phyloP scores from a whole-genome alignment of 92 coral and sea anemone genomes.

The Hydrozoanthus gracilis region DNA sequence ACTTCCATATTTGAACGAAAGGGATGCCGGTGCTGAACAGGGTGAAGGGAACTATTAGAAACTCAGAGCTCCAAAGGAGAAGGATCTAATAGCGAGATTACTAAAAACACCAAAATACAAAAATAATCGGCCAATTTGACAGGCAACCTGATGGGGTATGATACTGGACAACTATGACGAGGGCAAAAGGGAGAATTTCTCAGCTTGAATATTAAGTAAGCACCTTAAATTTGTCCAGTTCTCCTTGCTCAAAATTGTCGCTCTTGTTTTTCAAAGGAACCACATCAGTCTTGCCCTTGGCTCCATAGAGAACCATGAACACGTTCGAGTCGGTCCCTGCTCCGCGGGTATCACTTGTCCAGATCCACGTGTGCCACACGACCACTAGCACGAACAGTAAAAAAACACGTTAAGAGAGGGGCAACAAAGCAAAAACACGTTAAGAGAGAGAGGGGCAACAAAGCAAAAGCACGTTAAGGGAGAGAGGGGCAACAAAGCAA shows the following conservation, averaged over 20 bases:
- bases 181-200: no score
- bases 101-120: no score
- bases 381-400: constrained; percentile 55
- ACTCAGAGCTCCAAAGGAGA: no score
- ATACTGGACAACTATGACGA: no score
- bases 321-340: constrained; percentile 99
- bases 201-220: no score
- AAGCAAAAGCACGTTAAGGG: background rate
- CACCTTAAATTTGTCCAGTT: constrained; percentile 97
- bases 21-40: no score
- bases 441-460: no score
- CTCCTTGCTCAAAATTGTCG: constrained; percentile 95
- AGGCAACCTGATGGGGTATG: no score
- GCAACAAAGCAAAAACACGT: background rate
- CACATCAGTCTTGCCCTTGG: constrained; percentile 94
- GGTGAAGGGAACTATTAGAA: no score
- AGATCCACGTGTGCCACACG: constrained; percentile 93
- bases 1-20: no score
- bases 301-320: constrained; percentile 84
- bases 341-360: constrained; percentile 94
- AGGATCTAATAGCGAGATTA: no score
- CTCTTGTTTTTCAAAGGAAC: constrained; percentile 88
- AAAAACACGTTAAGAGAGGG: background rate
- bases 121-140: no score
- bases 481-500: background rate